Percentiles rank a stretch among this genome's conserved stretches.
These are phyloP conservation scores for Marmota flaviventris DNA, from an alignment of 2,113 vertebrate species.

Conservation along the genomic window DNA sequence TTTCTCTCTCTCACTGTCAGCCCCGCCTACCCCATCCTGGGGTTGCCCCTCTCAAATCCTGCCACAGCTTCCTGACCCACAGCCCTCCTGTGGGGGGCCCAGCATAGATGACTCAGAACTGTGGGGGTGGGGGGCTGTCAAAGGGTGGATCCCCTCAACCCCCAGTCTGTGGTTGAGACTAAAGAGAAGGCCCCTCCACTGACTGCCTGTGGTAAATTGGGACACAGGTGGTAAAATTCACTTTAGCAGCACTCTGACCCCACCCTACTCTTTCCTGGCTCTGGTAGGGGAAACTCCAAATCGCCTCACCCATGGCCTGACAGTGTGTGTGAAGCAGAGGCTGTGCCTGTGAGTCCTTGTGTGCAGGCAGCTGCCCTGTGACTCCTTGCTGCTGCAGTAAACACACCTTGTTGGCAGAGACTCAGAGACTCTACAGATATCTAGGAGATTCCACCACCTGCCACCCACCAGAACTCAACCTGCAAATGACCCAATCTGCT, in stretches of 20 bases:
- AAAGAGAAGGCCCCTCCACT: constrained; percentile 21
- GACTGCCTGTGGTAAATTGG: not conserved
- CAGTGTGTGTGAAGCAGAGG: not conserved
- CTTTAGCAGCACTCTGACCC: not conserved
- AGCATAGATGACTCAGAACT: constrained; percentile 66
- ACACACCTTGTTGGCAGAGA: constrained; percentile 37
- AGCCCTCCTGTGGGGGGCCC: constrained; percentile 15
- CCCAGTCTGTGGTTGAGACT: not conserved
- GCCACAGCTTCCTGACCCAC: constrained; percentile 53
- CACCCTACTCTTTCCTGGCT: constrained; percentile 1
- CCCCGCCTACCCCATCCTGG: not conserved
- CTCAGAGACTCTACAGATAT: not conserved
- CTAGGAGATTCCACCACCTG: constrained; percentile 9
- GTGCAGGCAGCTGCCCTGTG: not conserved
- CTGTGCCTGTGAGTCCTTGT: not conserved
- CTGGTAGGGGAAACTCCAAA: not conserved
- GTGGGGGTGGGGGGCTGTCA: not conserved
- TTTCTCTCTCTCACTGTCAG: not conserved
- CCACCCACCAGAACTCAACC: not conserved
- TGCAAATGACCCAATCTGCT: not conserved
- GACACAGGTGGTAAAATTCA: constrained; percentile 36
- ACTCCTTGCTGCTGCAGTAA: not conserved
- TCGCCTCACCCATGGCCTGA: not conserved
- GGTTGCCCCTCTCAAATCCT: constrained; percentile 54
- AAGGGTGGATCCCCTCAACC: not conserved